Base-by-base conservation (phyloP, 2,113 vertebrate genomes). In the Oncorhynchus tshawytscha region DNA sequence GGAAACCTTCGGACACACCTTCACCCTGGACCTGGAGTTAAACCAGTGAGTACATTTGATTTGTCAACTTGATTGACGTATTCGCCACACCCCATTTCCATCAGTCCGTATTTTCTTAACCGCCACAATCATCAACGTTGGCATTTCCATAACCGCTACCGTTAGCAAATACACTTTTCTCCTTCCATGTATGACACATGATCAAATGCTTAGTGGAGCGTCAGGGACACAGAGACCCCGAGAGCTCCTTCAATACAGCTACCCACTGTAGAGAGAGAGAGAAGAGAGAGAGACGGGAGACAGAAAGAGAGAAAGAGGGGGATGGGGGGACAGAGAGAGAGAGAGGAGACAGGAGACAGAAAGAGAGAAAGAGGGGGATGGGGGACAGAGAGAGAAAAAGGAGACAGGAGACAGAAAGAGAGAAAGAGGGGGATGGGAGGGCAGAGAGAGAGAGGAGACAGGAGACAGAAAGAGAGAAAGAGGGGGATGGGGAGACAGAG, bases 11-110 rank as follows among this genome's bases (percentile, higher is more conserved):
- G 93, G 94, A 86, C 93, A 74, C 0, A 90, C 91, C 85, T 97
- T 97, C 92, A 95, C 92, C 45, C 89, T 98, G 87, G 96, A 98
- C 84, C 94, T 98, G 82, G 93, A 90, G 81, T 81, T 98, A 22
- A 98, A 97, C 88, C 96, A 97, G 96, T 97, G 78, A 95, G 96
- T 92, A 74, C 48, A 49, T 0, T 31, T 39, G 39, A 45, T 45
- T 6, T 1, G 0, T 57, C n/a, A 7, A 13, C n/a, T 49, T 31
- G 62, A 67, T n/a, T 22, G 25, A 16, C 31, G 5, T 7, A 7
- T 29, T 31, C 8, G 27, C 12, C 5, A 3, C 70, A 15, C 57
- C 62, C 27, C 6, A 5, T 59, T 76, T 39, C 7, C 57, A 57
- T 83, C 20, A 77, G 20, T 72, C 39, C 69, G n/a, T 51, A 45